Evolutionary conservation across 2,888 invertebrate species (phyloP).

Genomic region (Diarsia dahlii): DNA sequence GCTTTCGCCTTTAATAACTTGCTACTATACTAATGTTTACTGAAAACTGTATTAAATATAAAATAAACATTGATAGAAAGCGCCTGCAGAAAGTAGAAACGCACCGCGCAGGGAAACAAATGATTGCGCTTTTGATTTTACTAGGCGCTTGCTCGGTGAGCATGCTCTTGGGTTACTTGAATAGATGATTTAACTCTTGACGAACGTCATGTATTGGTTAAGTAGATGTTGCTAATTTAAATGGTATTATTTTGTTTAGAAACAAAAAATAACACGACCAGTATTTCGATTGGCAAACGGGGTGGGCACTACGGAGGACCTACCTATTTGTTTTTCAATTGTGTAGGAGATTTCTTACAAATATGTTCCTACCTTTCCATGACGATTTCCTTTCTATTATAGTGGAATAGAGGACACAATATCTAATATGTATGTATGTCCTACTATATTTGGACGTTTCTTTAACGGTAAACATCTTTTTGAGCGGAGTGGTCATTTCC

Average conservation of each 20-base stretch:
- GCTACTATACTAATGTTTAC: constrained; percentile 12
- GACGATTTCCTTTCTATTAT: not conserved
- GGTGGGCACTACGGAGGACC: not conserved
- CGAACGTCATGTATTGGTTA: not conserved
- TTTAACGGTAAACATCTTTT: constrained; percentile 85
- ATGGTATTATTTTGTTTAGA: not conserved
- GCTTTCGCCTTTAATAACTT: constrained; percentile 10
- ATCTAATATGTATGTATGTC: constrained; percentile 54
- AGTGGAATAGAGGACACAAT: constrained; percentile 23
- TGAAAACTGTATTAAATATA: not conserved
- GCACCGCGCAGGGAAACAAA: constrained; percentile 5
- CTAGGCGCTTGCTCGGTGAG: constrained; percentile 41
- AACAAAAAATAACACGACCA: not conserved
- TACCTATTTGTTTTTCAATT: not conserved
- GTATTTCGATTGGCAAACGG: not conserved
- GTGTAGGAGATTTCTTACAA: not conserved
- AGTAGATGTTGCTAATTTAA: not conserved
- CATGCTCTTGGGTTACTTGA: constrained; percentile 9
- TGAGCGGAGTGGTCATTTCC: constrained; percentile 82
- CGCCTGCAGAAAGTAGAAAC: constrained; percentile 35
- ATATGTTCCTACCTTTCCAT: constrained; percentile 8
- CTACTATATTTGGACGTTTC: constrained; percentile 76
- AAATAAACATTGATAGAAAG: not conserved
- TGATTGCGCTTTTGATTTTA: constrained; percentile 47
- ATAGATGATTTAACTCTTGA: not conserved